These are phyloP conservation scores for Phrynosoma blainvillii DNA, from an alignment of 2,113 vertebrate species.

Conservation along the genomic window DNA sequence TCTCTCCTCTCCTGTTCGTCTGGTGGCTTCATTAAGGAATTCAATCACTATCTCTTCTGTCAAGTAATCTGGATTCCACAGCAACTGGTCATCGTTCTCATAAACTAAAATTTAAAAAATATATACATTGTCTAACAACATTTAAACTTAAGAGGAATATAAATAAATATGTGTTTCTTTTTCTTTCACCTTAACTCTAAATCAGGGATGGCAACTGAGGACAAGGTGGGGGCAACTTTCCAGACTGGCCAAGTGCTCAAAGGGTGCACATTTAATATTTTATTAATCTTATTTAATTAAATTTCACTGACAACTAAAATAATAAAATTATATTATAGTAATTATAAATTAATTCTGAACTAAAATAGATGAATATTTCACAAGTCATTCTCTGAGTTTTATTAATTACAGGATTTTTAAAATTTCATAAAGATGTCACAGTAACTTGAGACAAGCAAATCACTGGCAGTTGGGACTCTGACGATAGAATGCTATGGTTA, in stretches of 20 bases:
- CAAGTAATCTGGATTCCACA: slow-evolving; percentile 94
- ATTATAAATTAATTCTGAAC: too few relatives aligned
- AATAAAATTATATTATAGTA: too few relatives aligned
- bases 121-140: neutral
- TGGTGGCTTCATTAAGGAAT: slow-evolving; percentile 91
- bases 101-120: slow-evolving; percentile 79
- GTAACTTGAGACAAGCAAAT: too few relatives aligned
- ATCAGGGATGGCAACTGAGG: neutral
- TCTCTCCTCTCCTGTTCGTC: slow-evolving; percentile 90
- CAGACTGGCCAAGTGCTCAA: neutral
- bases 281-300: neutral
- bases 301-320: neutral
- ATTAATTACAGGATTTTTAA: too few relatives aligned
- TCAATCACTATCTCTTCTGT: slow-evolving; percentile 91
- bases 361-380: too few relatives aligned
- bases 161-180: neutral
- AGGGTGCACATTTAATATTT: neutral
- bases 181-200: neutral
- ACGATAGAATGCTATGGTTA: too few relatives aligned
- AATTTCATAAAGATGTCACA: too few relatives aligned
- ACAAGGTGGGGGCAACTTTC: neutral
- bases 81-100: slow-evolving; percentile 96
- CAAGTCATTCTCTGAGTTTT: too few relatives aligned
- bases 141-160: neutral
- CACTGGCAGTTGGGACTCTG: too few relatives aligned